Base-by-base conservation (phyloP, 2,797 vertebrate genomes). In the Numenius phaeopus region DNA sequence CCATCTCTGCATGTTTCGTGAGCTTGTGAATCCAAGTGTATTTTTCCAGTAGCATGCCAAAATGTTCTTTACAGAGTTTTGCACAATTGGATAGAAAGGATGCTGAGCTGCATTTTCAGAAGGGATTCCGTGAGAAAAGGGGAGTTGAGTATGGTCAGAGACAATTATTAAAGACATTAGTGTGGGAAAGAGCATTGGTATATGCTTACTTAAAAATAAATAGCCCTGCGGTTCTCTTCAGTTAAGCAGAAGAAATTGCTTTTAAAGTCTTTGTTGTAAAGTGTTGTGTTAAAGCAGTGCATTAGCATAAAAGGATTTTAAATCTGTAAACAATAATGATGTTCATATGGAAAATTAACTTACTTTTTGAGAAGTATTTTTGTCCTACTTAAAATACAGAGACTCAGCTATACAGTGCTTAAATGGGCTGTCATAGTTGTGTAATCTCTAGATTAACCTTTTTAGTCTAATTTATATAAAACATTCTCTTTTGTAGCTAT, bases 401-500 rank as follows among this genome's bases (percentile, higher is more conserved):
- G 7, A 21, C 49, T 27, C 89, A 86, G 69, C 55, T 92, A 14
- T 88, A 5, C 50, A 65, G 34, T 65, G 30, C 54, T 46, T 54
- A 87, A 5, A 44, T 32, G 26, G 32, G 18, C 70, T 92, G 12
- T 37, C 89, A 23, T 3, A 57, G 50, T 91, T 3, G 0, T 49
- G 20, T 54, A 42, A 76, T 79, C 40, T 79, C 39, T 78, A 72
- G 24, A 72, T 87, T 32, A 61, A 57, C 14, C 4, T 69, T 91
- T 81, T 87, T 76, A 57, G 30, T 90, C 82, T 96, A 79, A 98
- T 95, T 94, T 95, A 72, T 89, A 32, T 89, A 83, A 97, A 97
- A 82, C 90, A 57, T 88, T 96, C 93, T 93, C 84, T 96, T 97
- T 89, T 95, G 6, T 94, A 99, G 98, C 97, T 99, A 71, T 99